Evolutionary conservation across 2,888 invertebrate species (phyloP).

Genomic region (Cryptosula pallasiana): DNA sequence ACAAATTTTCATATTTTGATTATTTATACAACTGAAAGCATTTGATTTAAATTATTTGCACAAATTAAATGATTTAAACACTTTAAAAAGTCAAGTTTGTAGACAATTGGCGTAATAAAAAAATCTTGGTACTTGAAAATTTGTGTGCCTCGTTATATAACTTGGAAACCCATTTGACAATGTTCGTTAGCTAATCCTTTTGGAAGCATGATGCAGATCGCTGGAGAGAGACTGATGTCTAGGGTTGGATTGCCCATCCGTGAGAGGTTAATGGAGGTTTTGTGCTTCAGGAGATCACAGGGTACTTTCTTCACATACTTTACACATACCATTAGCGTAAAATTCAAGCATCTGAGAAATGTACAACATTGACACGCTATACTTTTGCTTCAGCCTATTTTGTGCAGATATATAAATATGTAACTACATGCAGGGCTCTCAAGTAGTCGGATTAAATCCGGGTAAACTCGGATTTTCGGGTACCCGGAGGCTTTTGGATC

Average conservation of each 20-base stretch:
- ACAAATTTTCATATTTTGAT: background rate
- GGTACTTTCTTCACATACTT: too few relatives aligned
- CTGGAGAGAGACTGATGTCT: background rate
- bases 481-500: too few relatives aligned
- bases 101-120: too few relatives aligned
- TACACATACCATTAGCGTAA: too few relatives aligned
- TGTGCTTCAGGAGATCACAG: too few relatives aligned
- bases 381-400: too few relatives aligned
- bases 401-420: too few relatives aligned
- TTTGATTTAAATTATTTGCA: background rate
- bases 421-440: too few relatives aligned
- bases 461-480: too few relatives aligned
- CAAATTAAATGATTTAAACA: background rate
- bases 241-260: background rate
- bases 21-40: background rate
- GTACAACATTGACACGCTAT: background rate
- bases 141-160: background rate
- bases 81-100: too few relatives aligned
- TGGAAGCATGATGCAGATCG: background rate
- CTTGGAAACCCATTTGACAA: background rate
- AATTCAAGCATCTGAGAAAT: background rate
- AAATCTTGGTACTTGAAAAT: background rate
- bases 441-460: too few relatives aligned
- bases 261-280: background rate
- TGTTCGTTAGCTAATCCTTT: background rate